Base-by-base conservation (phyloP, 2,113 vertebrate genomes). In the Monopterus albus region DNA sequence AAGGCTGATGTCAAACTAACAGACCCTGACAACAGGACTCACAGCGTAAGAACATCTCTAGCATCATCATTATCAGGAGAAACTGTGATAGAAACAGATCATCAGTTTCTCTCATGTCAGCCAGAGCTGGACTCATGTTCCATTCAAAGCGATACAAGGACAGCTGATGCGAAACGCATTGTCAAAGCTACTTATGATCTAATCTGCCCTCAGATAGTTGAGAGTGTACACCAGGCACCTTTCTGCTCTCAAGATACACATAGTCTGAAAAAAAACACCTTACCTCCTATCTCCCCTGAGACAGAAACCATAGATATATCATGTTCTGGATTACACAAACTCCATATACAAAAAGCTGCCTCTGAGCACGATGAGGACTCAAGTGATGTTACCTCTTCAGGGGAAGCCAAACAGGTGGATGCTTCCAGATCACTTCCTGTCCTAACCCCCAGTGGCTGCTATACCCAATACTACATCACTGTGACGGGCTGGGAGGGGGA, bases 401-500 rank as follows among this genome's bases (percentile, higher is more conserved):
- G 6, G 43, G 39, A 65, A 43, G 17, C 14, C 29, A 55, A 26
- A 23, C 21, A 12, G 31, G 25, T 6, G 29, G 63, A 25, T 2
- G 17, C 43, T 28, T 45, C 70, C 21, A 17, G 36, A 49, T 52
- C 47, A 25, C 60, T 51, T 62, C 35, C 63, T 25, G 47, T 71
- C 46, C 20, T 20, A 0, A 36, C 25, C 25, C 11, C 45, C 2
- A 39, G 0, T 1, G 25, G 38, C 38, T 63, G 61, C 69, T 11
- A 11, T n/a, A 45, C 63, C 29, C 57, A 70, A 4, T 92, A 73
- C 69, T 76, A 49, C 70, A 92, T 93, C 73, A 87, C 87, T 31
- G 84, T 93, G 58, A 91, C 87, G 3, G 87, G 88, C 58, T 89
- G 69, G 85, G 90, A 92, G 18, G 87, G 61, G 1, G 75, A 88